A percentile compares a stretch with the other conserved stretches of the same genome.
These are phyloP conservation scores for Caenorhabditis imperialis DNA, from an alignment of 2,888 invertebrate genomes.

Conservation along the genomic window DNA sequence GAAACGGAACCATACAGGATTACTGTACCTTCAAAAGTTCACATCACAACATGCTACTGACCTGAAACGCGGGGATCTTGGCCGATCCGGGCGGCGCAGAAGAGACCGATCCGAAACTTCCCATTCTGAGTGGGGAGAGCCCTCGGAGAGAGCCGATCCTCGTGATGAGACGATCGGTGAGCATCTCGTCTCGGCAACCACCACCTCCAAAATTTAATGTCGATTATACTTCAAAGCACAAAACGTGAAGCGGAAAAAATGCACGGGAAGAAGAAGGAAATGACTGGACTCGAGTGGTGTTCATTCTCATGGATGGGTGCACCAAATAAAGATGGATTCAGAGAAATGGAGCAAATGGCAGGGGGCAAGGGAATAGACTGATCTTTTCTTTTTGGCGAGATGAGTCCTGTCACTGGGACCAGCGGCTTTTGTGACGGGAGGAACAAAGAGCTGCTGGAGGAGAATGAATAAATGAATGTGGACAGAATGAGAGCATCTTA, in stretches of 20 bases:
- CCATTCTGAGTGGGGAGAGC: conserved; percentile 55
- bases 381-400: conserved; percentile 16
- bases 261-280: conserved; percentile 9
- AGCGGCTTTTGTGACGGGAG: conserved; percentile 30
- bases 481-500: conserved; percentile 9
- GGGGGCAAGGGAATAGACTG: conserved; percentile 10
- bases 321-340: conserved; percentile 31
- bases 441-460: not conserved
- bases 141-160: conserved; percentile 62
- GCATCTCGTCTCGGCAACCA: conserved; percentile 33
- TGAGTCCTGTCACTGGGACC: conserved; percentile 16
- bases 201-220: no score
- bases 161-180: conserved; percentile 61
- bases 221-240: conserved; percentile 29
- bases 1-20: no score
- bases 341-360: not conserved
- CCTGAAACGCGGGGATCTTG: conserved; percentile 59
- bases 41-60: conserved; percentile 18
- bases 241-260: conserved; percentile 5
- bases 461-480: conserved; percentile 41
- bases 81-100: conserved; percentile 60
- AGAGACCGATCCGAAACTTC: conserved; percentile 50
- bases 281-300: conserved; percentile 23
- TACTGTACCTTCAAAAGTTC: not conserved
- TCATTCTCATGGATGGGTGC: conserved; percentile 45